Percentiles rank a stretch among this genome's conserved stretches.
These are phyloP conservation scores for Nasonia longicornis DNA, from an alignment of 1,140 invertebrate genomes.

Conservation along the genomic window DNA sequence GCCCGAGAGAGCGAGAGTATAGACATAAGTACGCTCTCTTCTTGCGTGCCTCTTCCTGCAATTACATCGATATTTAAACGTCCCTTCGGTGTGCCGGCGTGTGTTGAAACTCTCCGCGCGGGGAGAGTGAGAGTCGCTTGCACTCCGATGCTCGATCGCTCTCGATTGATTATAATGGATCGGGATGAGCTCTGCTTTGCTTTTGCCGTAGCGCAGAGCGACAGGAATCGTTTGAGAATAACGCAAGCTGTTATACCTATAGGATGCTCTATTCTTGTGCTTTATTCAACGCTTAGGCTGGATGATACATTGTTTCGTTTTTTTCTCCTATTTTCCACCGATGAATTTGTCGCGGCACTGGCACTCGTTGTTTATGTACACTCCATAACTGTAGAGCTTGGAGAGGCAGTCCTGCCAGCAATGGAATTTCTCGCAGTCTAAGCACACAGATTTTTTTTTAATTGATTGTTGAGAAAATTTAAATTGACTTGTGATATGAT, in stretches of 20 bases:
- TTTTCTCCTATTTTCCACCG: too few relatives aligned
- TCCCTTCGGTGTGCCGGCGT: slow-evolving; percentile 39
- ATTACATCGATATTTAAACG: slow-evolving; percentile 55
- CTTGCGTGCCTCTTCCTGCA: slow-evolving; percentile 59
- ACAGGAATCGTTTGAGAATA: too few relatives aligned
- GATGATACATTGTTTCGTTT: too few relatives aligned
- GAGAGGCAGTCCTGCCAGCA: too few relatives aligned
- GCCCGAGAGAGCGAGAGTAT: slow-evolving; percentile 1
- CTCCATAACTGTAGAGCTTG: neutral
- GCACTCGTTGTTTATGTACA: neutral
- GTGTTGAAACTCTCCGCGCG: neutral
- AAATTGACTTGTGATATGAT: neutral
- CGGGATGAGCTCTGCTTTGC: too few relatives aligned
- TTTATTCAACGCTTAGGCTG: too few relatives aligned
- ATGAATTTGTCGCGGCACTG: neutral
- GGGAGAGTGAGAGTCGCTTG: neutral
- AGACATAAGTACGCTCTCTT: slow-evolving; percentile 52
- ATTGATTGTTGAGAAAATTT: neutral
- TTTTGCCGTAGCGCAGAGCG: too few relatives aligned
- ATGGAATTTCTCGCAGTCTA: neutral
- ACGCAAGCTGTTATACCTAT: too few relatives aligned
- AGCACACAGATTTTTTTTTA: too few relatives aligned
- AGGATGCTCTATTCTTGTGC: too few relatives aligned
- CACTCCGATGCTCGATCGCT: neutral
- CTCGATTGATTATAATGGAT: neutral